Percentiles rank a stretch among this genome's conserved stretches.
Conservation (phyloP, 1,140 invertebrate species). For the Drosophila sp. region DNA sequence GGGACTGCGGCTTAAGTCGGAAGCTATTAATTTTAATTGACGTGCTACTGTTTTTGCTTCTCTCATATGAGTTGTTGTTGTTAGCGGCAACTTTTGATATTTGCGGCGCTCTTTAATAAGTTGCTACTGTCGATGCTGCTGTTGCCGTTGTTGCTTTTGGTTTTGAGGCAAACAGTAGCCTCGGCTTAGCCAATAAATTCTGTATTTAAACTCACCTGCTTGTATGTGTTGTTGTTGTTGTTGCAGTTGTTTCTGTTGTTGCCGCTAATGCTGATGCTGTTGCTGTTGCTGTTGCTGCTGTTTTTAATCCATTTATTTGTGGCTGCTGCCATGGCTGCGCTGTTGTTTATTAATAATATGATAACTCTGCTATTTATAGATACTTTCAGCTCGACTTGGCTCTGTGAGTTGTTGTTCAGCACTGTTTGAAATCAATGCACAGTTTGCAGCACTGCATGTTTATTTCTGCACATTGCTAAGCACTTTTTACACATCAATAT, state of each 20-base stretch:
- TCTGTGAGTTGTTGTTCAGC: constrained; percentile 34
- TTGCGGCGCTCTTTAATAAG: constrained; percentile 35
- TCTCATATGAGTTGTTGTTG: constrained; percentile 12
- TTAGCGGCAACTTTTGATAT: constrained; percentile 45
- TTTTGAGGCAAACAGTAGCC: constrained; percentile 33
- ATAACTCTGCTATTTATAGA: constrained; percentile 14
- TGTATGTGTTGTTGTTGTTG: constrained; percentile 45
- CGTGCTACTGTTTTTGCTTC: constrained; percentile 71
- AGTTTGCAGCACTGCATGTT: constrained; percentile 34
- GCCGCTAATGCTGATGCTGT: constrained; percentile 47
- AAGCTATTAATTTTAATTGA: constrained; percentile 83
- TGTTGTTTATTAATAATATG: constrained; percentile 35
- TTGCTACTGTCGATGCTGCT: constrained; percentile 17
- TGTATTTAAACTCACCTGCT: constrained; percentile 71
- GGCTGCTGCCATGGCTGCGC: constrained; percentile 61
- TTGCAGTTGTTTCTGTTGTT: constrained; percentile 10
- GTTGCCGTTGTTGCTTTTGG: constrained; percentile 10
- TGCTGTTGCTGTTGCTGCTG: constrained; percentile 18
- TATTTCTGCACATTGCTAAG: constrained; percentile 34
- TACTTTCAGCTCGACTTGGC: constrained; percentile 4
- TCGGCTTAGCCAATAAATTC: constrained; percentile 44
- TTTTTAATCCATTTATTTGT: constrained; percentile 77
- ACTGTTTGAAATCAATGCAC: constrained; percentile 35
- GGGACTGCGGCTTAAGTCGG: constrained; percentile 64
- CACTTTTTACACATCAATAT: constrained; percentile 5